phyloP scores from a whole-genome alignment of 1,140 invertebrate species.

The Nomia melanderi region DNA sequence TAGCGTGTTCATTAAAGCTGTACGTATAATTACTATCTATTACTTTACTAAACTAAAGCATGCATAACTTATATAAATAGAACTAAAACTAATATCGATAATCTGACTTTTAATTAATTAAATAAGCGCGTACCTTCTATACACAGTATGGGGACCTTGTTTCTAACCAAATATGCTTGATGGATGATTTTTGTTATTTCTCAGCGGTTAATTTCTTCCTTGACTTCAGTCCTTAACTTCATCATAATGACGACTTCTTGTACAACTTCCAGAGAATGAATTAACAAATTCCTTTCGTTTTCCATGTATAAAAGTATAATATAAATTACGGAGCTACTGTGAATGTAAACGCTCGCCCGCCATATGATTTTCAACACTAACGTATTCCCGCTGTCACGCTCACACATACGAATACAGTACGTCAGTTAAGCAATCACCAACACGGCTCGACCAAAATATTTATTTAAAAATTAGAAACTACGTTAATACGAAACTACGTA shows the following conservation, averaged over 20 bases:
- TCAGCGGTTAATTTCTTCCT: neutral
- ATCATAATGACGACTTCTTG: slow-evolving; percentile 1
- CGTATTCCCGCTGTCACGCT: neutral
- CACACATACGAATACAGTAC: neutral
- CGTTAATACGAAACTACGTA: neutral
- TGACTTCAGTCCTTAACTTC: no score
- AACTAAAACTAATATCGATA: neutral
- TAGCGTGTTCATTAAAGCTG: neutral
- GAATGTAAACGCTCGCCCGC: neutral
- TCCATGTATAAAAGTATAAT: neutral
- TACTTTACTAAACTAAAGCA: neutral
- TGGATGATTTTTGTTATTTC: neutral
- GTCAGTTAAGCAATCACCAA: neutral
- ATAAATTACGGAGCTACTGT: neutral
- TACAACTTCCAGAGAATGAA: neutral
- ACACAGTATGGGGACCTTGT: neutral
- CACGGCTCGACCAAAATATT: neutral
- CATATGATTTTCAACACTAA: neutral
- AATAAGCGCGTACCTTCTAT: neutral
- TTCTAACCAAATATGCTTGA: neutral
- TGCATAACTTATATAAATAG: no score
- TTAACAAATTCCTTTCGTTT: neutral
- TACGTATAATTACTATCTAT: neutral
- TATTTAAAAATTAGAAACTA: slow-evolving; percentile 15
- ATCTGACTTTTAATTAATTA: neutral